Evolutionary conservation across 2,113 vertebrate species (phyloP).

Genomic region (Anguilla japonica): DNA sequence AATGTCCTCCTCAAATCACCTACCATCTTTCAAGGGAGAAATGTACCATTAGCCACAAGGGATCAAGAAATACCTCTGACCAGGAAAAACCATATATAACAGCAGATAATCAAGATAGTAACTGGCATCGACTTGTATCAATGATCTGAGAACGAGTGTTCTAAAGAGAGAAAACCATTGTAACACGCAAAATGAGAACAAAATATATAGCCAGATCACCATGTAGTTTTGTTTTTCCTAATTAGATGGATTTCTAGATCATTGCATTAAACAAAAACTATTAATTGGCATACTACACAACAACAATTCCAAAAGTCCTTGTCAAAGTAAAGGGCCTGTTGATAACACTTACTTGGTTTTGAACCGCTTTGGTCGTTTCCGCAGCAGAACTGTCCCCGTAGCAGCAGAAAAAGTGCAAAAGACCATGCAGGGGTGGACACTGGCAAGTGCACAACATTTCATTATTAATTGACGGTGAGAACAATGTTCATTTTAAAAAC

Average conservation of each 20-base stretch:
- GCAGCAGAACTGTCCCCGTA: slow-evolving; percentile 35
- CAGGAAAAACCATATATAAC: too few relatives aligned
- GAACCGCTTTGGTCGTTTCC: neutral
- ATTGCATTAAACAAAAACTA: neutral
- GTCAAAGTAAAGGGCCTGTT: neutral
- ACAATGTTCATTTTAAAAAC: neutral
- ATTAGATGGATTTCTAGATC: too few relatives aligned
- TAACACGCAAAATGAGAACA: neutral
- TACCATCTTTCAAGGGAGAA: too few relatives aligned
- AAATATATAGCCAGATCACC: neutral
- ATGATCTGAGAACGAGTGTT: too few relatives aligned
- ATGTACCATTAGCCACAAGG: too few relatives aligned
- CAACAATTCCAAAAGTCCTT: neutral
- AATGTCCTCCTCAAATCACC: too few relatives aligned
- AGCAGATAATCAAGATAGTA: too few relatives aligned
- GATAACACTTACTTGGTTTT: slow-evolving; percentile 43
- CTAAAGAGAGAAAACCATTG: too few relatives aligned
- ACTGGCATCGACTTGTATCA: too few relatives aligned
- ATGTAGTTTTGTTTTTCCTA: too few relatives aligned
- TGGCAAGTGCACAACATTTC: neutral
- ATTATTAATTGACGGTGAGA: neutral
- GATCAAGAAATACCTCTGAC: too few relatives aligned
- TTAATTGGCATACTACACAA: neutral
- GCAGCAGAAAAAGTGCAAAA: slow-evolving; percentile 43
- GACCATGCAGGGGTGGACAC: slow-evolving; percentile 15